These are phyloP conservation scores for Idaea dimidiata DNA, from an alignment of 2,888 invertebrate species.

Conservation along the genomic window DNA sequence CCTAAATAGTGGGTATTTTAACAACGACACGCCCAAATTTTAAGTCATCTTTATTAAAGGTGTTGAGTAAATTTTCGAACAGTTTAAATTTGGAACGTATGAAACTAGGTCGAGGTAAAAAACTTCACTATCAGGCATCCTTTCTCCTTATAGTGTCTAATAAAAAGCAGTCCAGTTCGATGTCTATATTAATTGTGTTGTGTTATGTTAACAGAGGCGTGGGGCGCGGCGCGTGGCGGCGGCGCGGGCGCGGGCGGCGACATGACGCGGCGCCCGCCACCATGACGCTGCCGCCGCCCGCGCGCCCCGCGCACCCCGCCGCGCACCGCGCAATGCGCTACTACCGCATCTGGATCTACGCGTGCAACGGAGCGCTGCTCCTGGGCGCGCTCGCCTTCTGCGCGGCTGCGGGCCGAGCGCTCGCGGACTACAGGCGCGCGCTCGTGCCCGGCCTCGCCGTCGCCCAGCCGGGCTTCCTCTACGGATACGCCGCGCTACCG, in stretches of 20 bases:
- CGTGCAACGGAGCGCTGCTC: conserved; percentile 93
- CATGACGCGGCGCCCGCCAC: conserved; percentile 80
- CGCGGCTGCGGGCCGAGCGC: conserved; percentile 86
- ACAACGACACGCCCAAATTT: too few relatives aligned
- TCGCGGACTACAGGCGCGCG: conserved; percentile 86
- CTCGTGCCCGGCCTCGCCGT: conserved; percentile 88
- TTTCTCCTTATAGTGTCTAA: too few relatives aligned
- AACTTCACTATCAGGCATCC: too few relatives aligned
- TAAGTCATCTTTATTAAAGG: too few relatives aligned
- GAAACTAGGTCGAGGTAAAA: too few relatives aligned
- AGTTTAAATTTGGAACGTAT: too few relatives aligned
- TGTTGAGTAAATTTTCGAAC: too few relatives aligned
- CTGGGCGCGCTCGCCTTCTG: conserved; percentile 90
- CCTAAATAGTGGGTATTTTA: too few relatives aligned
- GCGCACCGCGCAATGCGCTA: conserved; percentile 86
- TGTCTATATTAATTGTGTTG: not conserved
- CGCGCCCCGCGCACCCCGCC: conserved; percentile 76
- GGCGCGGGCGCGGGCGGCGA: conserved; percentile 80
- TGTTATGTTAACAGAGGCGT: conserved; percentile 61
- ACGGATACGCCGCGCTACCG: conserved; percentile 90
- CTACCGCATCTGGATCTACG: conserved; percentile 95
- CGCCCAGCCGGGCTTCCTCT: conserved; percentile 90
- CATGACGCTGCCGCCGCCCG: conserved; percentile 82
- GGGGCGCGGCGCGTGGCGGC: conserved; percentile 80
- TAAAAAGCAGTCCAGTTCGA: too few relatives aligned